These are phyloP conservation scores for Leucopternis melanops DNA, from an alignment of 2,113 vertebrate species.

Conservation along the genomic window DNA sequence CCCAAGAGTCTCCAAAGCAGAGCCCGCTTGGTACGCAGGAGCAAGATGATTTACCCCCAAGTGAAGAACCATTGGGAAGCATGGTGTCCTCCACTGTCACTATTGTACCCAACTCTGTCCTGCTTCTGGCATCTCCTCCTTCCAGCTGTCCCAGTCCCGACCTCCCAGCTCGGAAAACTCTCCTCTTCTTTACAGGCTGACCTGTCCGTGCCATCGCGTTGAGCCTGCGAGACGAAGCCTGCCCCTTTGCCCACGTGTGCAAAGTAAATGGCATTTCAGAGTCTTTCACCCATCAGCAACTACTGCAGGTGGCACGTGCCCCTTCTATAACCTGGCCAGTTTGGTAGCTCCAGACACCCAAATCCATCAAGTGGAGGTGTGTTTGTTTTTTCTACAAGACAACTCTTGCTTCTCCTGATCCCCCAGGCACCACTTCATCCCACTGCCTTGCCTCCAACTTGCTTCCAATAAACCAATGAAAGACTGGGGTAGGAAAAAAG, in stretches of 20 bases:
- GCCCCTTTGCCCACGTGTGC: background rate
- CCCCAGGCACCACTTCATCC: background rate
- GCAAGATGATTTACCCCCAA: background rate
- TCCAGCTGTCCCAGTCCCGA: background rate
- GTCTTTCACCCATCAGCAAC: background rate
- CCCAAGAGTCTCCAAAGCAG: background rate
- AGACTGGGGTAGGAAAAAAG: background rate
- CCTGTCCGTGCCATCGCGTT: rapidly evolving
- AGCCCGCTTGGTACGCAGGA: background rate
- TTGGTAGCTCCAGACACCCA: background rate
- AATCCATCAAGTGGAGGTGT: background rate
- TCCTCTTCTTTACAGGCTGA: background rate
- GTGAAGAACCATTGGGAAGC: background rate
- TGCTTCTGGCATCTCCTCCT: background rate
- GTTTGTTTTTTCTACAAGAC: background rate
- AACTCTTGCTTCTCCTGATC: background rate
- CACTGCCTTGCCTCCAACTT: background rate
- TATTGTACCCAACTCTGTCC: background rate
- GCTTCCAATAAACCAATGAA: background rate
- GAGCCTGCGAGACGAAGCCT: background rate
- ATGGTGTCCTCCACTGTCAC: background rate
- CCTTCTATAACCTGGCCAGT: background rate
- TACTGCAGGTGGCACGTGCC: background rate
- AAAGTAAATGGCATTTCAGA: background rate
- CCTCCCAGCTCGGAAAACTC: background rate